Evolutionary conservation across 2,113 vertebrate species (phyloP).

Genomic region (Fulmarus glacialis): DNA sequence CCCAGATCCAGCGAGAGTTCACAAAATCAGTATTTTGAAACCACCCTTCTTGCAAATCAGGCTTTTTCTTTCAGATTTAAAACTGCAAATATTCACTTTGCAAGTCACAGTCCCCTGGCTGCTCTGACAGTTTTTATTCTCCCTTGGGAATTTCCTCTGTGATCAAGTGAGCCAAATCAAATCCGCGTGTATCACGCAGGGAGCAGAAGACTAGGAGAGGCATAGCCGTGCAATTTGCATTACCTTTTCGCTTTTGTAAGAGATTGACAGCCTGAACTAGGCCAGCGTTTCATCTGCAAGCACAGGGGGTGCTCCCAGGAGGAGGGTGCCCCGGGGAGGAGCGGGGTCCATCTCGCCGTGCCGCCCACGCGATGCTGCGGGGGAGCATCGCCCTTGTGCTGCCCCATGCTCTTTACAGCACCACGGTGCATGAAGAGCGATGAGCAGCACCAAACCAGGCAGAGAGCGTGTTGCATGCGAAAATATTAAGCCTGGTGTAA

Average conservation of each 20-base stretch:
- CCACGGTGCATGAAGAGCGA: fast-evolving
- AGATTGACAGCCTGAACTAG: neutral
- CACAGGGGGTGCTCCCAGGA: neutral
- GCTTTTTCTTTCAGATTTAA: neutral
- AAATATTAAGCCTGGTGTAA: neutral
- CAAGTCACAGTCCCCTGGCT: neutral
- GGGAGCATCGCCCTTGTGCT: neutral
- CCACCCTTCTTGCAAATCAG: neutral
- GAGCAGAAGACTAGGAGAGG: neutral
- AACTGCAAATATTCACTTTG: neutral
- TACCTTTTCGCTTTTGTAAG: neutral
- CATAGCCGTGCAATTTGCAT: neutral
- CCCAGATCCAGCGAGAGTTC: fast-evolving
- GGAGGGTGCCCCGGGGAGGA: neutral
- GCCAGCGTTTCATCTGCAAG: neutral
- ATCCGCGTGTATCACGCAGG: fast-evolving
- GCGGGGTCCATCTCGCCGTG: fast-evolving
- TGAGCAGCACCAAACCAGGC: neutral
- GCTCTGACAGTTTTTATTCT: neutral
- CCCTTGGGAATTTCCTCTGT: neutral
- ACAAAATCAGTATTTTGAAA: neutral
- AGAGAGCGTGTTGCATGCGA: fast-evolving
- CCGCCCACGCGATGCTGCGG: fast-evolving
- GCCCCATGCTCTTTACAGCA: neutral
- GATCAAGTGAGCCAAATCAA: neutral